Evolutionary conservation across 1,140 invertebrate genomes (phyloP), one percentile per base, ranked within the genome.

Genomic region (Drosophila subobscura): DNA sequence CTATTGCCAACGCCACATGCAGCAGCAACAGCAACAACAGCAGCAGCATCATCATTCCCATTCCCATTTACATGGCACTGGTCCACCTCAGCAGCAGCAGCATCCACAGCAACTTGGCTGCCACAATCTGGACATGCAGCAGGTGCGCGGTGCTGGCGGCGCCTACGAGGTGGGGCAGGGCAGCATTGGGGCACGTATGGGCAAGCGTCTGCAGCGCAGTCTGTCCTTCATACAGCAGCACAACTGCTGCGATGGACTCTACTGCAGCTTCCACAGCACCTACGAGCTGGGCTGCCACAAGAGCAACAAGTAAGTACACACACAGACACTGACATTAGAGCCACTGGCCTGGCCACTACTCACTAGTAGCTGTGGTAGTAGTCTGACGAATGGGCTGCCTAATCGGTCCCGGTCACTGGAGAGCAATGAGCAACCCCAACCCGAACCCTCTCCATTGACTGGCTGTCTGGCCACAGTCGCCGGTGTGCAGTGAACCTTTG

Each of bases 181-280:
- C 4, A 88, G 86, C 58, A 86, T 85, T 4, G 86, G 86, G 7
- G 76, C 76, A 51, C 77, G 83, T 12, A 81, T 85, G 76, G 88
- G 90, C 25, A 88, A 84, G 44, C 84, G 76, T 54, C 90, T 72
- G 79, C 92, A 86, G 78, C 90, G 77, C 66, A 92, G 84, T 89
- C 91, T 75, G 77, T 91, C 72, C 37, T 90, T 89, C 71, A 91
- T 91, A 29, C 78, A 90, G 51, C 89, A 91, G 73, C 70, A 92
- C 51, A 89, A 90, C 55, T 90, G 89, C 71, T 90, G 89, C 54
- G 85, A 90, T 33, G 85, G 77, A 0, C 89, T 86, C 60, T 86
- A 86, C 53, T 90, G 88, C 67, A 86, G 71, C 53, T 90, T 80
- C 52, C 84, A 90, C 47, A 85, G 85, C 59, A 90, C 76, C 67